These are phyloP conservation scores for Arion vulgaris DNA, from an alignment of 1,140 invertebrate species.

Conservation along the genomic window DNA sequence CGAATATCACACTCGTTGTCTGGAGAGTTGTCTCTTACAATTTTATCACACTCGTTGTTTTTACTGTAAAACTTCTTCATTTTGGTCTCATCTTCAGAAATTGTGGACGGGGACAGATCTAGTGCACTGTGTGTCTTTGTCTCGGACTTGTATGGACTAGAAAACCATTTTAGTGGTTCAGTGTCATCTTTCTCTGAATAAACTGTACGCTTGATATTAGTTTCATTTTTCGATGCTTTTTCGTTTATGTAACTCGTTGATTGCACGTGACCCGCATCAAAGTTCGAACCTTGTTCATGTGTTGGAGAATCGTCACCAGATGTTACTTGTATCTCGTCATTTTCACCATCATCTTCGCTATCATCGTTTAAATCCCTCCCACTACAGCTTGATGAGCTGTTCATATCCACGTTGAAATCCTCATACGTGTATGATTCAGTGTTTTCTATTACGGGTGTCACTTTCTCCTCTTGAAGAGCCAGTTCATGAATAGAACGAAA, in stretches of 20 bases:
- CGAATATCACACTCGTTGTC: neutral
- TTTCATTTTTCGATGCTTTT: neutral
- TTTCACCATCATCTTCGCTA: conserved; percentile 8
- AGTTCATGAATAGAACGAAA: neutral
- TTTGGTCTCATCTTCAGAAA: neutral
- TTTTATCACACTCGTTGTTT: neutral
- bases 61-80: neutral
- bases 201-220: neutral
- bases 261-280: neutral
- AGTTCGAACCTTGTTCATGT: neutral
- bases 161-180: neutral
- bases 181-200: neutral
- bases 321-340: conserved; percentile 27
- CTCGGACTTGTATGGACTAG: neutral
- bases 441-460: neutral
- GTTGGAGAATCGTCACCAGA: conserved; percentile 9
- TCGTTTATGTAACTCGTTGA: neutral
- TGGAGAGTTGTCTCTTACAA: neutral
- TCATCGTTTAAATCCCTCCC: neutral
- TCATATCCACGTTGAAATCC: neutral
- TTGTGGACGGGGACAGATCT: neutral
- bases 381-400: neutral
- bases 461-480: too few relatives aligned
- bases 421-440: neutral
- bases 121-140: neutral